phyloP scores from a whole-genome alignment of 2,797 vertebrate species.

The Peromyscus eremicus region DNA sequence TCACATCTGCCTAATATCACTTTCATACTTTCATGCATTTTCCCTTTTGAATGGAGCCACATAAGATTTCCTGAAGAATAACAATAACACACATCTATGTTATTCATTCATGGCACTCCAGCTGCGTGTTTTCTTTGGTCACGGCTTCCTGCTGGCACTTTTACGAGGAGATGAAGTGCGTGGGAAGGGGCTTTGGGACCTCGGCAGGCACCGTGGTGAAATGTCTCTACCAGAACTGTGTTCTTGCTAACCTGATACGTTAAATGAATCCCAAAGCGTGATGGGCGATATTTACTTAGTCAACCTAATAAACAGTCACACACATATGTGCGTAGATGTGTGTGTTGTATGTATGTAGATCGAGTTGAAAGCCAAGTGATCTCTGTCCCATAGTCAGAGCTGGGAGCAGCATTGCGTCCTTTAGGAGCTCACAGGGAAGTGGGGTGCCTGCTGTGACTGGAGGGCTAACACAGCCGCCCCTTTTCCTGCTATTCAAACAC shows the following conservation, averaged over 20 bases:
- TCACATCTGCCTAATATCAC: constrained; percentile 91
- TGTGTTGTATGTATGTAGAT: background rate
- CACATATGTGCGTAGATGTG: background rate
- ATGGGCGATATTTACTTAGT: constrained; percentile 37
- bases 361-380: constrained; percentile 27
- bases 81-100: constrained; percentile 86
- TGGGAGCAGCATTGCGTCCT: accelerated
- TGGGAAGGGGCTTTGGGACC: constrained; percentile 58
- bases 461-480: accelerated
- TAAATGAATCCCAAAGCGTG: constrained; percentile 76
- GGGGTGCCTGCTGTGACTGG: no score
- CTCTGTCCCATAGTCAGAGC: background rate
- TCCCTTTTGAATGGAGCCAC: constrained; percentile 86
- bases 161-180: constrained; percentile 76
- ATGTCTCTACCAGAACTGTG: constrained; percentile 77
- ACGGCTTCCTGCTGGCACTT: constrained; percentile 83
- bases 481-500: background rate
- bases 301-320: background rate
- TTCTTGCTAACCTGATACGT: constrained; percentile 72
- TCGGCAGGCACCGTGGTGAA: background rate
- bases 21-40: constrained; percentile 87
- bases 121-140: constrained; percentile 84
- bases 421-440: background rate
- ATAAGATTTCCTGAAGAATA: constrained; percentile 85
- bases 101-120: constrained; percentile 77